Evolutionary conservation across 2,797 vertebrate genomes (phyloP).

Genomic region (Acipenser ruthenus): DNA sequence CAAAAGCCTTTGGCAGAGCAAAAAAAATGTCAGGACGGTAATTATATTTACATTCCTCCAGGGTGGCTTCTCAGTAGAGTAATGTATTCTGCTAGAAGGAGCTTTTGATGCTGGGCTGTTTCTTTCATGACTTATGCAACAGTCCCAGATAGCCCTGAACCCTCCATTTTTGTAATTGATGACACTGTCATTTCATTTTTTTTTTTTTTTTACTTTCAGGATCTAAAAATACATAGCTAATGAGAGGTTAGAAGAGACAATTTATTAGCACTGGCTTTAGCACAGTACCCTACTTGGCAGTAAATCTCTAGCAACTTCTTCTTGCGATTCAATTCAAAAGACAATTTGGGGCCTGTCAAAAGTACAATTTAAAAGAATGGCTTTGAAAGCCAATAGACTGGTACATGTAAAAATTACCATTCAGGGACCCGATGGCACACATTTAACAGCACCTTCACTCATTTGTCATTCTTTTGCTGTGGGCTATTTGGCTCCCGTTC

Average conservation of each 20-base stretch:
- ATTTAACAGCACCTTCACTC: conserved; percentile 12
- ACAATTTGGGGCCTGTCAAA: conserved; percentile 25
- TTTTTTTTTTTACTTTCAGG: conserved; percentile 5
- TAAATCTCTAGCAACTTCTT: conserved; percentile 19
- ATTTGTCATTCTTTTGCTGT: conserved; percentile 15
- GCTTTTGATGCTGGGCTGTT: conserved; percentile 1
- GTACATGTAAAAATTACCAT: conserved; percentile 16
- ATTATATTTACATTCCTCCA: conserved; percentile 10
- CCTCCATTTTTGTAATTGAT: conserved; percentile 14
- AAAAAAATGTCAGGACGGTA: conserved; percentile 14
- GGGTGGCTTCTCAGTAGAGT: conserved; percentile 11
- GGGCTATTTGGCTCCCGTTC: conserved; percentile 10
- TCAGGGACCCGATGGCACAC: conserved; percentile 8
- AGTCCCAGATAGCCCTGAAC: conserved; percentile 1
- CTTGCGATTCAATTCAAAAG: conserved; percentile 22
- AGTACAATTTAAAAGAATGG: conserved; percentile 19
- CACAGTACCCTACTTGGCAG: conserved; percentile 7
- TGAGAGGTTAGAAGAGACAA: conserved; percentile 17
- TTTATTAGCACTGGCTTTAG: conserved; percentile 15
- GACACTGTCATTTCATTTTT: background rate
- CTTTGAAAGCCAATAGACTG: conserved; percentile 19
- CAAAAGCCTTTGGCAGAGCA: conserved; percentile 12
- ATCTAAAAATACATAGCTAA: conserved; percentile 14
- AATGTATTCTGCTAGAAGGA: conserved; percentile 11
- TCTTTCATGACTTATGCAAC: conserved; percentile 4